Base-by-base conservation (phyloP, 1,140 invertebrate species). In the Charaxes varanes region DNA sequence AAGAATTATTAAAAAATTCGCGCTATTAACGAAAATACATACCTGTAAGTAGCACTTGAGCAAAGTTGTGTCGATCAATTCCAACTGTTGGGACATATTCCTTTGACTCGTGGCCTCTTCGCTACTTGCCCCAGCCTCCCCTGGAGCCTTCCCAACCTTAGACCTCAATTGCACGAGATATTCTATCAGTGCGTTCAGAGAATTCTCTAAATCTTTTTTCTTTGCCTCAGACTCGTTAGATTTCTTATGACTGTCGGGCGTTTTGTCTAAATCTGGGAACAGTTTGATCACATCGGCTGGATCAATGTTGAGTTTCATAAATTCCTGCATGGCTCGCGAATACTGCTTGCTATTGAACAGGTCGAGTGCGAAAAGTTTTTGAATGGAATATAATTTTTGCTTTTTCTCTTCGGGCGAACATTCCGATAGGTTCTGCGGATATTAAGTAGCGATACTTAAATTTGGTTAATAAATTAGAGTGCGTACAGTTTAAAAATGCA, bases 21-120 rank as follows among this genome's bases (percentile, higher is more conserved):
- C n/a, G n/a, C n/a, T n/a, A n/a, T n/a, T n/a, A n/a, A n/a, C n/a
- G n/a, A n/a, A n/a, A n/a, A n/a, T 23, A 3, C 6, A 28, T 54
- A 94, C 93, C 88, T 95, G 91, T 31, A 99, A 86, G 85, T 98
- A 99, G 78, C 97, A 98, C 74, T 99, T 99, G 0, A 99, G 84
- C 26, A 99, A 78, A 1, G 97, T 98, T 2, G 97, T 99, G 70
- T 99, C 97, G 48, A 99, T 97, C 23, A 98, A 95, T 81, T 97
- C 95, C 11, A 97, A 73, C 17, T 97, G 85, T 50, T 96, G 89
- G 33, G 69, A 33, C 4, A 65, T 61, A 47, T 86, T 86, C 34
- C 83, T 86, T 4, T 85, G 84, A 30, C 48, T 60, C 1, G 41
- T 36, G 12, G 37, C 37, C 7, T 81, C 80, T 6, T 77, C 79